phyloP scores from a whole-genome alignment of 2,113 vertebrate species.

The Ophthalmolycus amberensis region DNA sequence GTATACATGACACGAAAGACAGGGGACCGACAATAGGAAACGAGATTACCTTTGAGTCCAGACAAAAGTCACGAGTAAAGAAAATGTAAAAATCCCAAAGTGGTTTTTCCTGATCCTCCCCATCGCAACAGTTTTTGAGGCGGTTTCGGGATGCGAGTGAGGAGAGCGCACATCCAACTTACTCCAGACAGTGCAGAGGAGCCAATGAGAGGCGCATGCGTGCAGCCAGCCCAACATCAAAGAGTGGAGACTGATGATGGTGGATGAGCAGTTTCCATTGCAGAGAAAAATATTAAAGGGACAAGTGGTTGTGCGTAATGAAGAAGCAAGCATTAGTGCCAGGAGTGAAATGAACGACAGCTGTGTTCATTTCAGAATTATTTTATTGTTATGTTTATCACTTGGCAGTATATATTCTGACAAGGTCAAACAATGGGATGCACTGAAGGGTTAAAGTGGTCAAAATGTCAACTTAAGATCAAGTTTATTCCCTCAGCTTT shows the following conservation, averaged over 20 bases:
- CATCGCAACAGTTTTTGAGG: conserved; percentile 95
- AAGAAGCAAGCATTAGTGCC: conserved; percentile 50
- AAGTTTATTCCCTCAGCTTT: conserved; percentile 40
- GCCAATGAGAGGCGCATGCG: conserved; percentile 99
- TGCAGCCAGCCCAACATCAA: conserved; percentile 95
- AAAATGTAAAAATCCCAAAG: conserved; percentile 93
- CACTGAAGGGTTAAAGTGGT: conserved; percentile 7
- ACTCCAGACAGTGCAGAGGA: conserved; percentile 98
- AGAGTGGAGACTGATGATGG: conserved; percentile 94
- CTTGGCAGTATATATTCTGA: conserved; percentile 23
- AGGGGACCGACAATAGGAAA: not conserved
- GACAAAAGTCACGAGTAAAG: conserved; percentile 90
- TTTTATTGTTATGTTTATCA: conserved; percentile 38
- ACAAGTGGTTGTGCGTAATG: conserved; percentile 82
- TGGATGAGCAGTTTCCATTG: conserved; percentile 93
- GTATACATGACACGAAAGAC: conserved; percentile 42
- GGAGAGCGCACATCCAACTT: conserved; percentile 97
- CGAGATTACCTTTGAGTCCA: conserved; percentile 92
- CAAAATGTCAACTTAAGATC: conserved; percentile 46
- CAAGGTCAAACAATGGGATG: conserved; percentile 66
- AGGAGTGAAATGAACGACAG: conserved; percentile 41
- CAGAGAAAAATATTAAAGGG: conserved; percentile 88
- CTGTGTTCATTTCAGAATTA: not conserved
- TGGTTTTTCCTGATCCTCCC: conserved; percentile 95
- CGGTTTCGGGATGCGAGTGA: conserved; percentile 91